Evolutionary conservation across 2,797 vertebrate genomes (phyloP).

Genomic region (Chaetophractus vellerosus): DNA sequence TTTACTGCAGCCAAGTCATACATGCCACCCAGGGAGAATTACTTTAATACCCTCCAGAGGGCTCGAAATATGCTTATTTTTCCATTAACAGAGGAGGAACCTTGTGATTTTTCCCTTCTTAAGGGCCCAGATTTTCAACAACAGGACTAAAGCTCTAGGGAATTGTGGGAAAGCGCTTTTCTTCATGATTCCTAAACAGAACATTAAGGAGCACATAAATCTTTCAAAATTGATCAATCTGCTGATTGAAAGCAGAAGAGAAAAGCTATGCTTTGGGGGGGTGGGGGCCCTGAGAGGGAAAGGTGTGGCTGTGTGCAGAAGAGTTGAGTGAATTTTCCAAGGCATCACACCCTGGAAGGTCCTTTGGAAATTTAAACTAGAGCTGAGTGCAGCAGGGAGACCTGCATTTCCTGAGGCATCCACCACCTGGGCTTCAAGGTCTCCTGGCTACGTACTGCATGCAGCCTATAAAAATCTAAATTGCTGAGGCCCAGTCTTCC

Average conservation of each 20-base stretch:
- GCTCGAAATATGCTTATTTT: neutral
- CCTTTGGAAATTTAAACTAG: neutral
- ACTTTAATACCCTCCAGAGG: neutral
- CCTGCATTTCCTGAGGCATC: neutral
- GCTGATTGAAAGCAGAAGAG: neutral
- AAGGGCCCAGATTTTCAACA: neutral
- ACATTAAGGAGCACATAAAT: rapidly evolving
- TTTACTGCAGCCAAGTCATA: neutral
- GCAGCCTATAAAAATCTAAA: neutral
- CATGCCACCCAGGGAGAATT: neutral
- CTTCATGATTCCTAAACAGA: neutral
- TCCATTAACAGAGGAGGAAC: neutral
- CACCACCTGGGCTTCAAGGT: neutral
- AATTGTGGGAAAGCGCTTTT: neutral
- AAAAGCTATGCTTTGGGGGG: neutral
- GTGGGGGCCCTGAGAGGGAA: neutral
- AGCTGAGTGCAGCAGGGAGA: neutral
- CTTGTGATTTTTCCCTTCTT: neutral
- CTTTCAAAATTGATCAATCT: neutral
- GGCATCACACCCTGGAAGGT: neutral
- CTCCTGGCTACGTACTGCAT: neutral
- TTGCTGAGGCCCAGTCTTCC: neutral
- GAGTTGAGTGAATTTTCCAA: neutral
- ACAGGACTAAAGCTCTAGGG: neutral
- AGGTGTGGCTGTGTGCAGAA: neutral